A percentile compares a stretch with the other conserved stretches of the same genome.
These are phyloP conservation scores for Capra hircus DNA, from an alignment of 2,113 vertebrate species.

Conservation along the genomic window DNA sequence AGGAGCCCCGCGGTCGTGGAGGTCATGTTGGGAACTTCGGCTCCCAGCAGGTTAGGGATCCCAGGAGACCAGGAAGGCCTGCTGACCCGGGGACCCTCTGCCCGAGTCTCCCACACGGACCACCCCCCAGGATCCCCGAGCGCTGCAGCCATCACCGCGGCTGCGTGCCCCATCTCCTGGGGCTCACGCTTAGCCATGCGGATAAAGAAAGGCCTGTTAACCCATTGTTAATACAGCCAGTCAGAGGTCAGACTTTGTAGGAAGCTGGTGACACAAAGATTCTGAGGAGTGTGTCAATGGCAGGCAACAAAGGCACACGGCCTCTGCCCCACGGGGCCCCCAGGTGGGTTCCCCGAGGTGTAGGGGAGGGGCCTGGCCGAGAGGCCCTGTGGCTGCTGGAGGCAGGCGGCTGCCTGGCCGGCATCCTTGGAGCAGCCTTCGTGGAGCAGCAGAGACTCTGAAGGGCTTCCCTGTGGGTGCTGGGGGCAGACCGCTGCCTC, in stretches of 20 bases:
- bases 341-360: not conserved
- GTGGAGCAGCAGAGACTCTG: not conserved
- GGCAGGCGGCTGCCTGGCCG: not conserved
- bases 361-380: rapidly evolving
- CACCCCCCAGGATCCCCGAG: not conserved
- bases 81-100: rapidly evolving
- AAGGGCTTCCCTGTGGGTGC: not conserved
- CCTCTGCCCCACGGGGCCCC: too few species aligned
- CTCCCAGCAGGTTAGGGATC: not conserved
- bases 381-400: not conserved
- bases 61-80: not conserved
- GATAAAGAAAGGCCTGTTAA: not conserved
- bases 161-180: not conserved
- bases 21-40: not conserved
- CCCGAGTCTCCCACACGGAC: not conserved
- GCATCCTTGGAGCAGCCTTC: not conserved
- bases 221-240: not conserved
- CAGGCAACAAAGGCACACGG: too few species aligned
- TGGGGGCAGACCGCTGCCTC: not conserved
- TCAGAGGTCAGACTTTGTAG: not conserved
- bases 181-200: not conserved
- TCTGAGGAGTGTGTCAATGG: rapidly evolving
- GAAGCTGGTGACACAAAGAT: not conserved
- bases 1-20: not conserved
- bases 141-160: rapidly evolving